A percentile compares a stretch with the other conserved stretches of the same genome.
Evolutionary conservation across 2,797 vertebrate genomes (phyloP).

Genomic region (Alectoris magna): DNA sequence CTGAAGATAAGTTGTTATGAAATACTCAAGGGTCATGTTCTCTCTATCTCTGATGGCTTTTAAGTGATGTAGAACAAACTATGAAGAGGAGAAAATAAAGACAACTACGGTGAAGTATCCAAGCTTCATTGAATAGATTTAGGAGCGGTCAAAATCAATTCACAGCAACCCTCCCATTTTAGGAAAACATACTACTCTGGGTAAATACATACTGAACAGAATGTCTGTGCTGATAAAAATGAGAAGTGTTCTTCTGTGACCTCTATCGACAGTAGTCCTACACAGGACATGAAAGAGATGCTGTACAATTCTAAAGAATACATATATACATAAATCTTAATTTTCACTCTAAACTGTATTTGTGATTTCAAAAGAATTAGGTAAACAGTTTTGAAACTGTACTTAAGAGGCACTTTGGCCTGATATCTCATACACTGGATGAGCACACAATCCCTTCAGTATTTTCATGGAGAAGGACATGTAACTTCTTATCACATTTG

Average conservation of each 20-base stretch:
- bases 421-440: not conserved
- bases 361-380: not conserved
- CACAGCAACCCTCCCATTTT: not conserved
- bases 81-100: not conserved
- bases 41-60: not conserved
- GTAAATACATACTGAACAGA: not conserved
- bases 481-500: not conserved
- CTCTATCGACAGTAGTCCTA: not conserved
- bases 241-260: not conserved
- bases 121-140: not conserved
- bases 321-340: not conserved
- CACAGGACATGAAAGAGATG: not conserved
- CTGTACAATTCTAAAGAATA: not conserved
- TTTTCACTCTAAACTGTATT: not conserved
- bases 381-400: not conserved
- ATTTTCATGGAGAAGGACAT: not conserved
- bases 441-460: not conserved
- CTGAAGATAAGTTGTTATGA: not conserved
- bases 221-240: not conserved
- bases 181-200: not conserved
- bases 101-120: not conserved
- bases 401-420: not conserved
- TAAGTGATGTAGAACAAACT: not conserved
- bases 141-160: not conserved
- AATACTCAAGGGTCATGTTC: not conserved